Base-by-base conservation (phyloP, 2,113 vertebrate genomes). In the Bos javanicus region DNA sequence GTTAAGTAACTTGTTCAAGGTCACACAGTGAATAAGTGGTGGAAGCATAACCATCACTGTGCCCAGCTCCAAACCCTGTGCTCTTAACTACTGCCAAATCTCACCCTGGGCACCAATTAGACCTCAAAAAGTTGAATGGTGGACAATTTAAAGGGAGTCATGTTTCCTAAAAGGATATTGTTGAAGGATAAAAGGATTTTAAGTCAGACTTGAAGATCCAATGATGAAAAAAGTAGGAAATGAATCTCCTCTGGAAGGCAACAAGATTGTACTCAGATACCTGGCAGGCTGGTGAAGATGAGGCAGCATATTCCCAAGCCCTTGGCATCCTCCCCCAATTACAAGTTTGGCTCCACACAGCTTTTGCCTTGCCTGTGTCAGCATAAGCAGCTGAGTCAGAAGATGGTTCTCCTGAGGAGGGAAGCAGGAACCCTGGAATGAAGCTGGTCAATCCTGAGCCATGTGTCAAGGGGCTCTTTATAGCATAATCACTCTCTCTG, bases 391-490 rank as follows among this genome's bases (percentile, higher is more conserved):
- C 76, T 50, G 82, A n/a, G 50, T 87, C 86, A 13, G 48, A 89
- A 60, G 43, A 48, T 3, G 48, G 33, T 13, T 19, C 3, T 92
- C 39, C 36, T 62, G 3, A 1, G 56, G 5, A 67, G 14, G 92
- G 54, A 84, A 8, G 33, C 46, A 13, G 64, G 26, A 60, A 33
- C 21, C 74, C 56, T 33, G 46, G 46, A 39, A 83, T 56, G 52
- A 50, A 50, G 14, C 8, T 5, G 3, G 28, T 39, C 97, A 59
- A 33, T 82, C 50, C 80, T 25, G 93, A 91, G 4, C 36, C 60
- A 1, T 0, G 19, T 56, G 96, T 92, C 90, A 64, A 91, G 0
- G 48, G 80, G n/a, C 33, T 19, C 0, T 1, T n/a, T 64, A 43
- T 1, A 81, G 87, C 17, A 3, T 52, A 57, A 90, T n/a, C 43